phyloP scores from a whole-genome alignment of 2,888 invertebrate genomes.

The Oscheius sp. region DNA sequence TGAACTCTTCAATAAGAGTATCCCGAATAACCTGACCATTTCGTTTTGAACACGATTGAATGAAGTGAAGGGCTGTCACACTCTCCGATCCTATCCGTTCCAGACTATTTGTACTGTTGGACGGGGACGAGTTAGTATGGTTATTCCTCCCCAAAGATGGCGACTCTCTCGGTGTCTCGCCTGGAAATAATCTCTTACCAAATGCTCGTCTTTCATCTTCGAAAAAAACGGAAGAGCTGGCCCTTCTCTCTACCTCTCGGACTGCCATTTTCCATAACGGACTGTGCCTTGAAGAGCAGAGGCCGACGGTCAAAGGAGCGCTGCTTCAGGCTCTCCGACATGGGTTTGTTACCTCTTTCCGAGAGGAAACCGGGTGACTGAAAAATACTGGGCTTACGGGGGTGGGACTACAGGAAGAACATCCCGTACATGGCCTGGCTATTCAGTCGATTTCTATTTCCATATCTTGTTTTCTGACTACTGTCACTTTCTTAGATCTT shows the following conservation, averaged over 20 bases:
- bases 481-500: too few relatives aligned
- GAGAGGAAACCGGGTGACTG: slow-evolving; percentile 38
- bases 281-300: slow-evolving; percentile 68
- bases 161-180: slow-evolving; percentile 52
- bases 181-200: slow-evolving; percentile 32
- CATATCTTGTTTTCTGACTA: too few relatives aligned
- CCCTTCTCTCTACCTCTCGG: slow-evolving; percentile 43
- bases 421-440: too few relatives aligned
- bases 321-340: slow-evolving; percentile 34
- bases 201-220: too few relatives aligned
- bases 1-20: slow-evolving; percentile 37
- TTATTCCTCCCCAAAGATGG: slow-evolving; percentile 9
- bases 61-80: slow-evolving; percentile 67
- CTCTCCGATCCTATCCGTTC: slow-evolving; percentile 53
- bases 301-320: slow-evolving; percentile 54
- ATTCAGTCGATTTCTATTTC: too few relatives aligned
- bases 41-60: slow-evolving; percentile 63
- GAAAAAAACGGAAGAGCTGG: not conserved
- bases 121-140: slow-evolving; percentile 41
- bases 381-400: slow-evolving; percentile 14
- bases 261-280: slow-evolving; percentile 58
- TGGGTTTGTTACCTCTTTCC: slow-evolving; percentile 18
- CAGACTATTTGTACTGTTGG: slow-evolving; percentile 49
- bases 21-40: slow-evolving; percentile 48
- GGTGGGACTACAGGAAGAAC: not conserved